A percentile compares a stretch with the other conserved stretches of the same genome.
These are phyloP conservation scores for Iguana delicatissima DNA, from an alignment of 2,797 vertebrate species.

Conservation along the genomic window DNA sequence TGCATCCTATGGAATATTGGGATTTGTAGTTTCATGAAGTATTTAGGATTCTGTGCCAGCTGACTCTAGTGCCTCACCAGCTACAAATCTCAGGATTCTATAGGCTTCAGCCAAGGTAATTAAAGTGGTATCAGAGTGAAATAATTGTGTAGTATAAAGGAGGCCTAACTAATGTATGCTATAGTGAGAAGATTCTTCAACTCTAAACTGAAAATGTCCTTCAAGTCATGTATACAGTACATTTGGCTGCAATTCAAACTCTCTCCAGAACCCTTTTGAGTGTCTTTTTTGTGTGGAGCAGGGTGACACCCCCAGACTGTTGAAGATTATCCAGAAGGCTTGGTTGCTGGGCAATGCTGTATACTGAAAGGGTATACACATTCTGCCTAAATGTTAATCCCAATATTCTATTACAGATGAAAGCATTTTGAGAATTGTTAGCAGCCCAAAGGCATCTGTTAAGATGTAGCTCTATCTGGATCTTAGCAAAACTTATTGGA, in stretches of 20 bases:
- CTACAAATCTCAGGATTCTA: too few species aligned
- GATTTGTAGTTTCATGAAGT: too few species aligned
- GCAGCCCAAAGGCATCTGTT: not conserved
- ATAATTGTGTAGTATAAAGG: too few species aligned
- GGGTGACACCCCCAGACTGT: not conserved
- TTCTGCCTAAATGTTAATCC: slow-evolving; percentile 6
- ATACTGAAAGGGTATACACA: not conserved
- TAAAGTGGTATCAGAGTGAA: too few species aligned
- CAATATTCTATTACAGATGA: not conserved
- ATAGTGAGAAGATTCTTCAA: too few species aligned
- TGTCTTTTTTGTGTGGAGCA: not conserved
- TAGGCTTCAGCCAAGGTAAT: too few species aligned
- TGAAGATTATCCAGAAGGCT: not conserved
- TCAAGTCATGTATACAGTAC: not conserved
- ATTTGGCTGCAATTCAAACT: not conserved
- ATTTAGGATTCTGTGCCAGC: too few species aligned
- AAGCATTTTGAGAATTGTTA: not conserved
- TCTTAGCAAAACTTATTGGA: not conserved
- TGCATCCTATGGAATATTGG: too few species aligned
- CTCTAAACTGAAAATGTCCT: not conserved
- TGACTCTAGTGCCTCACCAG: too few species aligned
- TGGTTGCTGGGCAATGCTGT: not conserved
- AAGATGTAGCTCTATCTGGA: not conserved
- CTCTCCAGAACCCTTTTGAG: not conserved
- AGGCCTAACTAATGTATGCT: not conserved